Percentiles rank a stretch among this genome's conserved stretches.
phyloP scores from a whole-genome alignment of 2,888 invertebrate genomes.

The Meiosimyza decipiens region DNA sequence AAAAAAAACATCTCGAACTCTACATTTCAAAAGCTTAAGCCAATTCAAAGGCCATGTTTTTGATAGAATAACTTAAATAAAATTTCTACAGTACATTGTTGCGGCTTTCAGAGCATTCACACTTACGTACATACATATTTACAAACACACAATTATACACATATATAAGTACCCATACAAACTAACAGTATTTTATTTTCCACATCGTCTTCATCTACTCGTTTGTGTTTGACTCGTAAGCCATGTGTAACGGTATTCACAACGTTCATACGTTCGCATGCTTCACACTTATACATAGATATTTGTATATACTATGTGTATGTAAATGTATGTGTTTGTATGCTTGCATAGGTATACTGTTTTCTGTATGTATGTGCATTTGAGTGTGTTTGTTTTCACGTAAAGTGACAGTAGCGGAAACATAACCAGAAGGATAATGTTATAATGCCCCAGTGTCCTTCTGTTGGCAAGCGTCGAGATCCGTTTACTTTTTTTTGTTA shows the following conservation, averaged over 20 bases:
- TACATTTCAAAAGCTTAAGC: too few species aligned
- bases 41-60: not conserved
- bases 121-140: too few species aligned
- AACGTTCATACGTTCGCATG: conserved; percentile 5
- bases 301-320: not conserved
- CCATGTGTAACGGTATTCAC: conserved; percentile 22
- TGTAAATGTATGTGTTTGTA: not conserved
- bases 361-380: conserved; percentile 29
- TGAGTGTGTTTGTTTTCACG: conserved; percentile 47
- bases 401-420: conserved; percentile 64
- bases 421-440: conserved; percentile 67
- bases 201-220: not conserved
- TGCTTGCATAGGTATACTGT: conserved; percentile 28
- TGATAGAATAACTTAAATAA: too few species aligned
- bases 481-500: conserved; percentile 1
- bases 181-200: too few species aligned
- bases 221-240: not conserved
- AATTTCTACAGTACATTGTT: too few species aligned
- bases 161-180: too few species aligned
- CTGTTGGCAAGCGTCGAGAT: conserved; percentile 38
- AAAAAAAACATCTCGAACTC: too few species aligned
- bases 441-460: conserved; percentile 64
- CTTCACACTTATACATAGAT: not conserved
- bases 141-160: too few species aligned
- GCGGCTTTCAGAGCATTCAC: too few species aligned